Evolutionary conservation across 2,888 invertebrate genomes (phyloP).

Genomic region (Maniola hyperantus): DNA sequence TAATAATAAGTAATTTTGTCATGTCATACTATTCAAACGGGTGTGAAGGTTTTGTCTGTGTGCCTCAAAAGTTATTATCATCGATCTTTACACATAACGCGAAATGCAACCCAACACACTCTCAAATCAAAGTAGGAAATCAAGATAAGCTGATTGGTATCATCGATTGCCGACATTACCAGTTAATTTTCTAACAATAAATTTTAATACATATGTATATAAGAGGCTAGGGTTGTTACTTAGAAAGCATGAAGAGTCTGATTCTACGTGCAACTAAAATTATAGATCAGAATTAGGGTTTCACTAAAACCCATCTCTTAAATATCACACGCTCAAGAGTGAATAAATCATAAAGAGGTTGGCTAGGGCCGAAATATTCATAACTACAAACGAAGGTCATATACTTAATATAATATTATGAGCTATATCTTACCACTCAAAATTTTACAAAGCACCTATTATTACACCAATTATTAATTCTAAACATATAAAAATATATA

Average conservation of each 20-base stretch:
- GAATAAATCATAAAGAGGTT: background rate
- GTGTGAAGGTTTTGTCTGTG: too few relatives aligned
- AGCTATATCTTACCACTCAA: background rate
- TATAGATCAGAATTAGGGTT: background rate
- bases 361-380: background rate
- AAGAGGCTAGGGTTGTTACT: too few relatives aligned
- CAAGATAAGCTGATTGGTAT: too few relatives aligned
- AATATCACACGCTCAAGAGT: background rate
- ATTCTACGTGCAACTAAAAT: background rate
- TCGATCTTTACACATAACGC: too few relatives aligned
- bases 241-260: background rate
- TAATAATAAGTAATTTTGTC: too few relatives aligned
- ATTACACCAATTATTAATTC: constrained; percentile 1
- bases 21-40: too few relatives aligned
- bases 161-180: too few relatives aligned
- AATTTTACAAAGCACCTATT: constrained; percentile 2
- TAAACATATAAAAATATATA: constrained; percentile 13
- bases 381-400: background rate
- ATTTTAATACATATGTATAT: too few relatives aligned
- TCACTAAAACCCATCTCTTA: background rate
- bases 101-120: too few relatives aligned
- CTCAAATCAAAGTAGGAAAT: too few relatives aligned
- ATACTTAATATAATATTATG: background rate
- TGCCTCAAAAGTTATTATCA: too few relatives aligned
- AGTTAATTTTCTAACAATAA: too few relatives aligned